Percentiles rank a stretch among this genome's conserved stretches.
These are phyloP conservation scores for Aphis gossypii DNA, from an alignment of 1,140 invertebrate genomes.

Conservation along the genomic window DNA sequence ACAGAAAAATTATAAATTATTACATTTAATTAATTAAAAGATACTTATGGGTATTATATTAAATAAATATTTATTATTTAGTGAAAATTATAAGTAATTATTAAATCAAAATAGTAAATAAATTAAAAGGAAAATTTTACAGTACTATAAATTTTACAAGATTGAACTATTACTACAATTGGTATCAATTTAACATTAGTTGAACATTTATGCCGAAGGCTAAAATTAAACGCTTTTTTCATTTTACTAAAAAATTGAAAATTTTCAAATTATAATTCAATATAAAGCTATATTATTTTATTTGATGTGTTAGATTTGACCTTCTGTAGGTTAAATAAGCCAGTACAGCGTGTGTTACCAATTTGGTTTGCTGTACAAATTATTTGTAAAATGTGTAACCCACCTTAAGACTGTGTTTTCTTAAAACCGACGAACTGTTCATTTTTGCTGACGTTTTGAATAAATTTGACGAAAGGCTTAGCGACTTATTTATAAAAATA, in stretches of 20 bases:
- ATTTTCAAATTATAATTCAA: not conserved
- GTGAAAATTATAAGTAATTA: no score
- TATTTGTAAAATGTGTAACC: not conserved
- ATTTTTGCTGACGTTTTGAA: not conserved
- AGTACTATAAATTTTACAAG: not conserved
- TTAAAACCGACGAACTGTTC: constrained; percentile 49
- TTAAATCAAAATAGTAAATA: no score
- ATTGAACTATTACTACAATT: not conserved
- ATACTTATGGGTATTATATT: no score
- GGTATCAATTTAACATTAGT: not conserved
- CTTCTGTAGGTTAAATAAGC: constrained; percentile 51
- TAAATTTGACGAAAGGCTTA: not conserved
- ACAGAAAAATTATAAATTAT: no score
- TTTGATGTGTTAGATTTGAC: not conserved
- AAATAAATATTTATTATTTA: no score
- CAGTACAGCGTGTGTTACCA: not conserved
- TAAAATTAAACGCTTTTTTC: not conserved
- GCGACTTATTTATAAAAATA: not conserved
- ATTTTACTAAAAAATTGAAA: not conserved
- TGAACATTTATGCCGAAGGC: not conserved
- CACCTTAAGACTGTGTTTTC: constrained; percentile 35
- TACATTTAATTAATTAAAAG: no score
- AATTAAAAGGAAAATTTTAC: not conserved
- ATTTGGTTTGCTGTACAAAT: not conserved
- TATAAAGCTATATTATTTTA: not conserved